A percentile compares a stretch with the other conserved stretches of the same genome.
phyloP scores from a whole-genome alignment of 1,140 invertebrate genomes.

The Philopotamus ludificatus region DNA sequence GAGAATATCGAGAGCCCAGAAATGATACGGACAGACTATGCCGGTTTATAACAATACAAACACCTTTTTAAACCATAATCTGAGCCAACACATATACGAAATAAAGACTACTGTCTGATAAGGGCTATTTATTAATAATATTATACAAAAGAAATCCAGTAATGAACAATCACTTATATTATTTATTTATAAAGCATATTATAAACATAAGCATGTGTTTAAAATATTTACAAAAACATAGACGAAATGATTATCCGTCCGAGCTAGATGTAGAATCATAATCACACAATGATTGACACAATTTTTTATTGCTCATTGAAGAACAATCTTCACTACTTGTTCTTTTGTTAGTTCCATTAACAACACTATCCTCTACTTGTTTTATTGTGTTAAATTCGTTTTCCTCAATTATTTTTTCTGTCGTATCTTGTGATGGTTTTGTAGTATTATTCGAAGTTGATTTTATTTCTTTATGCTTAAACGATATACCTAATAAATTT shows the following conservation, averaged over 20 bases:
- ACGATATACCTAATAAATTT: slow-evolving; percentile 49
- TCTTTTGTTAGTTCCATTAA: neutral
- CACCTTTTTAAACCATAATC: neutral
- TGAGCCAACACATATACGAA: neutral
- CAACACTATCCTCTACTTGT: no score
- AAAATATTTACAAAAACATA: neutral
- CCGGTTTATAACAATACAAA: no score
- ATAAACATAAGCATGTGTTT: no score
- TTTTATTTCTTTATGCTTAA: slow-evolving; percentile 35
- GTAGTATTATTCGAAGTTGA: neutral
- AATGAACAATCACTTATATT: neutral
- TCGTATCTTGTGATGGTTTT: neutral
- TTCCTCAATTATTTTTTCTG: slow-evolving; percentile 1
- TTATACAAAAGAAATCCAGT: no score
- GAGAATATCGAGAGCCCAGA: no score
- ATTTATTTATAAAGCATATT: neutral
- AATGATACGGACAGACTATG: no score
- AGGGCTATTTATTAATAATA: no score
- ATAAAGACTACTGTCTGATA: neutral
- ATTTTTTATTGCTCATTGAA: slow-evolving; percentile 4
- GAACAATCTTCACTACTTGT: neutral
- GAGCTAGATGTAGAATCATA: slow-evolving; percentile 41
- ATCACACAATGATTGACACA: slow-evolving; percentile 31
- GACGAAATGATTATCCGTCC: slow-evolving; percentile 24
- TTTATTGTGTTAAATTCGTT: no score